Evolutionary conservation across 2,888 invertebrate genomes (phyloP).

Genomic region (Hanleya hanleyi): DNA sequence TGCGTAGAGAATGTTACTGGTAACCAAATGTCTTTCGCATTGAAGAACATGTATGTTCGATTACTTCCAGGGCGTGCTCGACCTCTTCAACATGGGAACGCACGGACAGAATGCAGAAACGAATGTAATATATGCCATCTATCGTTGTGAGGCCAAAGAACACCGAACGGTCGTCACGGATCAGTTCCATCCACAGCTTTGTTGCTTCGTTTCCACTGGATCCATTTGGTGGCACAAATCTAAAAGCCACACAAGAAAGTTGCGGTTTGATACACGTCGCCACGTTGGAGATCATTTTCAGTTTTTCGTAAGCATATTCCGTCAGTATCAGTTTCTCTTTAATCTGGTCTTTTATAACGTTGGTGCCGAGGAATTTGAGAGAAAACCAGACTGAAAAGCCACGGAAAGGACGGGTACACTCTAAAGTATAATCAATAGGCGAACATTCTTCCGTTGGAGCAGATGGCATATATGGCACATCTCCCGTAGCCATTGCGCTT

Average conservation of each 20-base stretch:
- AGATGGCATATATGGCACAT: neutral
- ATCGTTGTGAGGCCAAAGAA: neutral
- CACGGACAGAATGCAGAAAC: neutral
- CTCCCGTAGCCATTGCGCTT: neutral
- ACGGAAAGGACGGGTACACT: neutral
- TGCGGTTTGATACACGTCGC: neutral
- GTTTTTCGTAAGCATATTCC: neutral
- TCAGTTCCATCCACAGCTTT: neutral
- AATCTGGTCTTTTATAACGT: neutral
- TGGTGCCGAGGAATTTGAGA: neutral
- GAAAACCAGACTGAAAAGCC: neutral
- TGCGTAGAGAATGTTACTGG: no score
- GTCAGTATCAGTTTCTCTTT: neutral
- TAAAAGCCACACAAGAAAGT: neutral
- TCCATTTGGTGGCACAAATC: neutral
- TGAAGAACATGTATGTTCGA: no score
- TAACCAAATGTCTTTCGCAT: no score
- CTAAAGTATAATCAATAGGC: neutral
- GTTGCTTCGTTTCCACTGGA: neutral
- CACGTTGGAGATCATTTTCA: neutral
- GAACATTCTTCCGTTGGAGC: neutral
- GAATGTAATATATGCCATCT: neutral
- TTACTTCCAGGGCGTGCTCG: neutral
- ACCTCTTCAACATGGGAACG: neutral
- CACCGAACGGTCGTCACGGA: neutral